A percentile compares a stretch with the other conserved stretches of the same genome.
Conservation (phyloP, 2,113 vertebrate genomes). For the Ctenodactylus gundi region DNA sequence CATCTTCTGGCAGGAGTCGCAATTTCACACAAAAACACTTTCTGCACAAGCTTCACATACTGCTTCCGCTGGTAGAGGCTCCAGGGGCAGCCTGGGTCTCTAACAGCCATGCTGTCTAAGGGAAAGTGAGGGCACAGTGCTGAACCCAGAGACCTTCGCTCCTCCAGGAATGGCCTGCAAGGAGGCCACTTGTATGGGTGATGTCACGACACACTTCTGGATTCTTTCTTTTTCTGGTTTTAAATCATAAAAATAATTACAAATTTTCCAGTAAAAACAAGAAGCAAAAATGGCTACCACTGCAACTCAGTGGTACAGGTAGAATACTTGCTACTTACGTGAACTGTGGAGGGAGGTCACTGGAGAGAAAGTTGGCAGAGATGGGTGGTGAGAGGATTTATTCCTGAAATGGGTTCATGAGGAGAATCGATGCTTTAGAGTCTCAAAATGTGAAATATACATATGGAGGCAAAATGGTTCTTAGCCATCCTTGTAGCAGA, state of each 20-base stretch:
- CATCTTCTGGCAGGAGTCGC: slow-evolving; percentile 67
- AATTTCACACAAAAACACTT: slow-evolving; percentile 68
- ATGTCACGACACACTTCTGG: neutral
- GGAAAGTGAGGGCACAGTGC: slow-evolving; percentile 19
- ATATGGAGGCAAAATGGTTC: neutral
- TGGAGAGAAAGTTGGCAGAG: slow-evolving; percentile 5
- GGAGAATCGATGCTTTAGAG: slow-evolving; percentile 18
- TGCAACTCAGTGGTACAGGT: neutral
- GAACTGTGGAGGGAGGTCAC: neutral
- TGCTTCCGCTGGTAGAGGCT: slow-evolving; percentile 57
- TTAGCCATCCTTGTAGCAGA: neutral
- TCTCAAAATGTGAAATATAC: neutral
- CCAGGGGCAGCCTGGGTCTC: slow-evolving; percentile 36
- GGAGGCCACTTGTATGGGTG: neutral
- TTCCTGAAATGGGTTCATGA: neutral
- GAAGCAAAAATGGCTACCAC: neutral
- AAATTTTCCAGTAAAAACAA: slow-evolving; percentile 10
- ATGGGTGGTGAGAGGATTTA: neutral
- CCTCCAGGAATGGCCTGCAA: neutral
- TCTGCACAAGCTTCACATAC: slow-evolving; percentile 51
- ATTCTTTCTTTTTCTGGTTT: slow-evolving; percentile 29
- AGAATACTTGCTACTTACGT: neutral
- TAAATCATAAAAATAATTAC: slow-evolving; percentile 1
- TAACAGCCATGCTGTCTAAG: slow-evolving; percentile 28
- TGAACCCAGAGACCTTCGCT: slow-evolving; percentile 5